These are phyloP conservation scores for Ectropis grisescens DNA, from an alignment of 1,140 invertebrate species.

Conservation along the genomic window DNA sequence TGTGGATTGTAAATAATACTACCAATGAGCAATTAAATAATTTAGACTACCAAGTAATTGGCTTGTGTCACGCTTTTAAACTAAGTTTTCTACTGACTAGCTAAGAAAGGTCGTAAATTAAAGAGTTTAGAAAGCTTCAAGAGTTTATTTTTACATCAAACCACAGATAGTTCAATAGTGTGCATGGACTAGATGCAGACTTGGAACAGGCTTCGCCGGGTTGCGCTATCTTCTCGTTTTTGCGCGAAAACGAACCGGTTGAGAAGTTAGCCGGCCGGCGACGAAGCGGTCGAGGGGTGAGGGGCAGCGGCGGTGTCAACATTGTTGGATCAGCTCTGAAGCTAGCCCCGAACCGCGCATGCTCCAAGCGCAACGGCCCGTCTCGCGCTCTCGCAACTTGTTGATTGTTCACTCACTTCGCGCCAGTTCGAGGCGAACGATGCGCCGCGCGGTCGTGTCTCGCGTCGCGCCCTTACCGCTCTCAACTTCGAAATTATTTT, in stretches of 20 bases:
- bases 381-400: constrained; percentile 54
- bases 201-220: constrained; percentile 13
- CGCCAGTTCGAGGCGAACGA: constrained; percentile 57
- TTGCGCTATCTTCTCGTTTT: constrained; percentile 29
- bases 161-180: no score
- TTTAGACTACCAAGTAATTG: no score
- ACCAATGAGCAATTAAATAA: no score
- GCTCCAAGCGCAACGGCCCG: constrained; percentile 41
- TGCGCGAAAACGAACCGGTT: constrained; percentile 46
- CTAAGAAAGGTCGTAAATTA: no score
- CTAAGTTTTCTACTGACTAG: no score
- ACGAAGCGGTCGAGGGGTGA: background rate
- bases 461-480: constrained; percentile 32
- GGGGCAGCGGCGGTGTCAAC: constrained; percentile 17
- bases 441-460: constrained; percentile 52
- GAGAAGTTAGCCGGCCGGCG: constrained; percentile 17
- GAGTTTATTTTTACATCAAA: no score
- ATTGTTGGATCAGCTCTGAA: constrained; percentile 51
- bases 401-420: constrained; percentile 67
- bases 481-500: constrained; percentile 59
- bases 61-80: no score
- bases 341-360: constrained; percentile 51
- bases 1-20: constrained; percentile 13
- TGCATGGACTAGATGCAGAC: constrained; percentile 7
- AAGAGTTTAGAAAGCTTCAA: no score